These are phyloP conservation scores for Halcyon senegalensis DNA, from an alignment of 2,113 vertebrate genomes.

Conservation along the genomic window DNA sequence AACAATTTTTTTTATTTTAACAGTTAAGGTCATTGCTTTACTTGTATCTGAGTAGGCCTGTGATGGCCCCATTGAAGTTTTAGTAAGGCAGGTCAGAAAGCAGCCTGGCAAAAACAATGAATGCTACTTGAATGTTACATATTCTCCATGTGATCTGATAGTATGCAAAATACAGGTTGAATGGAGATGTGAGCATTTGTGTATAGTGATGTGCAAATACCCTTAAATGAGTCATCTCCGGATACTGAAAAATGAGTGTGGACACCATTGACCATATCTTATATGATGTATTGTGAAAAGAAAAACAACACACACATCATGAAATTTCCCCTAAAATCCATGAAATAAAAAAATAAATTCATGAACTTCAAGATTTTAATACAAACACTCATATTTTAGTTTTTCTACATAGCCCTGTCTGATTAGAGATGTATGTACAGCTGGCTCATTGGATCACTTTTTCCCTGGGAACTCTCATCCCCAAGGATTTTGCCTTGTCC, in stretches of 20 bases:
- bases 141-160: background rate
- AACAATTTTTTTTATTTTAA: background rate
- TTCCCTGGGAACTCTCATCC: background rate
- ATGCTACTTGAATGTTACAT: background rate
- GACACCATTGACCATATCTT: background rate
- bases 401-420: background rate
- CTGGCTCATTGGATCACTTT: conserved; percentile 1
- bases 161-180: background rate
- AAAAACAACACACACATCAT: background rate
- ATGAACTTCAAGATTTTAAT: background rate
- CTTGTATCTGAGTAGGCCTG: background rate
- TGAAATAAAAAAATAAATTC: background rate
- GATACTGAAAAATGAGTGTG: background rate
- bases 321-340: background rate
- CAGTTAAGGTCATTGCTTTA: background rate
- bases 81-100: background rate
- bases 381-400: background rate
- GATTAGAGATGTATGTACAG: background rate
- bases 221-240: background rate
- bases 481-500: conserved; percentile 14
- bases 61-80: background rate
- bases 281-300: background rate
- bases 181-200: background rate
- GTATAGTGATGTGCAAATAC: background rate
- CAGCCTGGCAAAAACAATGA: background rate